Conservation (phyloP, 2,113 vertebrate genomes). For the Antechinus stuartii region DNA sequence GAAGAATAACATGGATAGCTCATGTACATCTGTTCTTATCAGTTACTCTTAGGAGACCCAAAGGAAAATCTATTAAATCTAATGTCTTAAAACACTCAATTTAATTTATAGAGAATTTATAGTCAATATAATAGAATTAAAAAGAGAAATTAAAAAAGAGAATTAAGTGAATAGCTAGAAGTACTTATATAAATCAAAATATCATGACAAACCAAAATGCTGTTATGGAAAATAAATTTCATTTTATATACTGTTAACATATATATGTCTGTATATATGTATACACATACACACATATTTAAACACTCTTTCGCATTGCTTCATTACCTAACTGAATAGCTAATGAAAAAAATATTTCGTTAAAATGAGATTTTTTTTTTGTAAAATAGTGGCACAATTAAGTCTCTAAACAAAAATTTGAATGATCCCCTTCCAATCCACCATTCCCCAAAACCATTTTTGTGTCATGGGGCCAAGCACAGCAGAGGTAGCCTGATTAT, state of each 20-base stretch:
- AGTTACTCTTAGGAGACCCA: too few species aligned
- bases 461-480: not conserved
- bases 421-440: not conserved
- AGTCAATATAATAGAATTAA: too few species aligned
- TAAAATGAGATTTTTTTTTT: conserved; percentile 32
- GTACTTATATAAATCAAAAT: too few species aligned
- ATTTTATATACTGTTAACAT: conserved; percentile 33
- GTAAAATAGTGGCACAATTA: not conserved
- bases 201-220: conserved; percentile 15
- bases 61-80: too few species aligned
- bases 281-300: conserved; percentile 20
- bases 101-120: too few species aligned
- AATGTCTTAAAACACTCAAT: too few species aligned
- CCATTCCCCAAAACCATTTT: conserved; percentile 17
- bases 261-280: too few species aligned
- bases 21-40: too few species aligned
- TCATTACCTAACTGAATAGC: conserved; percentile 21
- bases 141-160: too few species aligned
- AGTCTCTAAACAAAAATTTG: conserved; percentile 16
- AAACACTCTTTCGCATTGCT: conserved; percentile 31
- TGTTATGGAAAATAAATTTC: conserved; percentile 46
- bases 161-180: too few species aligned
- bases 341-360: conserved; percentile 30
- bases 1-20: too few species aligned
- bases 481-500: not conserved